Evolutionary conservation across 2,888 invertebrate genomes (phyloP).

Genomic region (Tolmerus cingulatus): DNA sequence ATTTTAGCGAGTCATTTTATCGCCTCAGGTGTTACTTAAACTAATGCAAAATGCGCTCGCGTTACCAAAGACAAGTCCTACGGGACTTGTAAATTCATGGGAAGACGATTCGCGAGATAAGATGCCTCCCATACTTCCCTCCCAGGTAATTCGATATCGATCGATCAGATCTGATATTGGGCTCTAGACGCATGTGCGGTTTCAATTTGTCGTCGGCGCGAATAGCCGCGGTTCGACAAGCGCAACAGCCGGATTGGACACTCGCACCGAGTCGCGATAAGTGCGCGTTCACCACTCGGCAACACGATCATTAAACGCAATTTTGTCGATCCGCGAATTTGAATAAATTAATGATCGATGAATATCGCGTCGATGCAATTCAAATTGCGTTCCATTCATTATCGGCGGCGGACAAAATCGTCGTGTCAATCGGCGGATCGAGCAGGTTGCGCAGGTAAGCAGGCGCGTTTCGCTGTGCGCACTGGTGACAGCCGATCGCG

Average conservation of each 20-base stretch:
- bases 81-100: background rate
- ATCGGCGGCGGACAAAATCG: slow-evolving; percentile 10
- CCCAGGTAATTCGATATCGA: slow-evolving; percentile 20
- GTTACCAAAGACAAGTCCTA: background rate
- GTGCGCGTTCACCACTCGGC: slow-evolving; percentile 1
- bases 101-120: background rate
- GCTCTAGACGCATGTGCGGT: slow-evolving; percentile 10
- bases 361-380: slow-evolving; percentile 29
- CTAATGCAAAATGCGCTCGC: background rate
- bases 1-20: too few relatives aligned
- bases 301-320: slow-evolving; percentile 38
- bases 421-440: background rate
- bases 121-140: background rate
- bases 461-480: background rate
- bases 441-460: background rate
- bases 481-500: background rate
- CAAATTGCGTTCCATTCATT: slow-evolving; percentile 37
- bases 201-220: slow-evolving; percentile 16
- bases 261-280: background rate
- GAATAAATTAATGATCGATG: slow-evolving; percentile 38
- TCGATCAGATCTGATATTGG: background rate
- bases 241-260: background rate
- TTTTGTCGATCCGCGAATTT: slow-evolving; percentile 37
- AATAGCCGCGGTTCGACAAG: background rate
- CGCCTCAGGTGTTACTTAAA: background rate